Percentiles rank a stretch among this genome's conserved stretches.
These are phyloP conservation scores for Oligia strigilis DNA, from an alignment of 2,888 invertebrate genomes.

Conservation along the genomic window DNA sequence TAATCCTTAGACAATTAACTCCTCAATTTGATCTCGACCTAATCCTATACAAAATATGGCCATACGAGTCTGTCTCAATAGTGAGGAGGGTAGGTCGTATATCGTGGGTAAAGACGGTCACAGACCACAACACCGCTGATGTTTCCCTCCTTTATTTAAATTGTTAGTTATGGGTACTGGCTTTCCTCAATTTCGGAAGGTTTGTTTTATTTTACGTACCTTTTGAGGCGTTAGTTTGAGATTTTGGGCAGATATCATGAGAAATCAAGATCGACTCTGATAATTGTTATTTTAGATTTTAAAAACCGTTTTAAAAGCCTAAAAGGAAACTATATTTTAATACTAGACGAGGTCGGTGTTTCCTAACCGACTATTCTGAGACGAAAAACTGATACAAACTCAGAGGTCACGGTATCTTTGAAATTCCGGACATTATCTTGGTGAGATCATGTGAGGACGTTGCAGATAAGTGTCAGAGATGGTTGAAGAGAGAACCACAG, in stretches of 20 bases:
- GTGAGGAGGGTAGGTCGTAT: constrained; percentile 68
- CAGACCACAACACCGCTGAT: constrained; percentile 59
- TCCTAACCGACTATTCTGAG: too few species aligned
- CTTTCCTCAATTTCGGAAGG: constrained; percentile 36
- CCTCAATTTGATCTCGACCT: constrained; percentile 67
- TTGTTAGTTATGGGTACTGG: constrained; percentile 55
- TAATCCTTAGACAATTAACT: constrained; percentile 69
- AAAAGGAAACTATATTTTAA: not conserved
- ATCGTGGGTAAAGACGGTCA: constrained; percentile 66
- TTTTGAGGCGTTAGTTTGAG: constrained; percentile 13
- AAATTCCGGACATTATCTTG: too few species aligned
- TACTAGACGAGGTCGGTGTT: too few species aligned
- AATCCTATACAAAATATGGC: constrained; percentile 70
- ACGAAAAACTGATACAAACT: too few species aligned
- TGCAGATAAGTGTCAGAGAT: too few species aligned
- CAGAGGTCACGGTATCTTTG: too few species aligned
- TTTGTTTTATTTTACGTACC: constrained; percentile 20
- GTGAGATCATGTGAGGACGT: too few species aligned
- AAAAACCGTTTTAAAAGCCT: not conserved
- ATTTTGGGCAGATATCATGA: not conserved
- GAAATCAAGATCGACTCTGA: not conserved
- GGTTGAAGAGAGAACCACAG: too few species aligned
- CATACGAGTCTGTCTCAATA: constrained; percentile 59
- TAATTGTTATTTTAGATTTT: not conserved
- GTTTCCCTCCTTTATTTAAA: constrained; percentile 62